Evolutionary conservation across 1,140 invertebrate genomes (phyloP).

Genomic region (Atta cephalotes): DNA sequence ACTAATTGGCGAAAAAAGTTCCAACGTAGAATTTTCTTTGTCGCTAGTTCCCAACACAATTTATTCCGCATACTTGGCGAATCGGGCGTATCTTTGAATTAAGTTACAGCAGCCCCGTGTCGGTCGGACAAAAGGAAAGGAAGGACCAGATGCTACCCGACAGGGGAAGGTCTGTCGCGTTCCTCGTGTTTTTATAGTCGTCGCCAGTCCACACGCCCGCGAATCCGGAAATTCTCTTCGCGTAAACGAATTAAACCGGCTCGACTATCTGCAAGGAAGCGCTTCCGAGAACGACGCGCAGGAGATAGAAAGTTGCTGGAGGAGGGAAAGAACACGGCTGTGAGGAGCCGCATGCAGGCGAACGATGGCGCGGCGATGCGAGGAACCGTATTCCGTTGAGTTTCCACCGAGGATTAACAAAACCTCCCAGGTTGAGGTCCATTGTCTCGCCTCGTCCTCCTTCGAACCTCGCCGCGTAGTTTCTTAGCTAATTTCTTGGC

Average conservation of each 20-base stretch:
- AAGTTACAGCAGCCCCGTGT: conserved; percentile 46
- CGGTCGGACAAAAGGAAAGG: conserved; percentile 47
- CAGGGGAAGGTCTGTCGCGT: conserved; percentile 30
- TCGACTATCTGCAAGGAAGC: conserved; percentile 55
- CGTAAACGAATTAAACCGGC: conserved; percentile 64
- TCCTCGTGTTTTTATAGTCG: conserved; percentile 63
- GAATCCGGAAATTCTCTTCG: conserved; percentile 61
- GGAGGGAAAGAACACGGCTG: conserved; percentile 22
- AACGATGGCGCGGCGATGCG: conserved; percentile 6
- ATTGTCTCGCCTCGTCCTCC: conserved; percentile 66
- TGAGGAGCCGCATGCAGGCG: conserved; percentile 17
- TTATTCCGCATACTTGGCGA: conserved; percentile 73
- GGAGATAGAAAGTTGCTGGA: conserved; percentile 43
- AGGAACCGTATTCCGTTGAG: conserved; percentile 57
- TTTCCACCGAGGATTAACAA: conserved; percentile 73
- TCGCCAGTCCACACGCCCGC: conserved; percentile 45
- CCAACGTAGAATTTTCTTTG: conserved; percentile 45
- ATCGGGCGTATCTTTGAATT: conserved; percentile 62
- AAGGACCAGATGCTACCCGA: conserved; percentile 49
- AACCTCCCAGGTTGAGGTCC: conserved; percentile 66
- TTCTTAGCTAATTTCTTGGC: conserved; percentile 74
- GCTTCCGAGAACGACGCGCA: conserved; percentile 31
- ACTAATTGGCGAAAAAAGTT: conserved; percentile 67
- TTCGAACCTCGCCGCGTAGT: conserved; percentile 67
- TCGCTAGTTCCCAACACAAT: conserved; percentile 59